Conservation (phyloP, 2,113 vertebrate genomes). For the Spea multiplicata region DNA sequence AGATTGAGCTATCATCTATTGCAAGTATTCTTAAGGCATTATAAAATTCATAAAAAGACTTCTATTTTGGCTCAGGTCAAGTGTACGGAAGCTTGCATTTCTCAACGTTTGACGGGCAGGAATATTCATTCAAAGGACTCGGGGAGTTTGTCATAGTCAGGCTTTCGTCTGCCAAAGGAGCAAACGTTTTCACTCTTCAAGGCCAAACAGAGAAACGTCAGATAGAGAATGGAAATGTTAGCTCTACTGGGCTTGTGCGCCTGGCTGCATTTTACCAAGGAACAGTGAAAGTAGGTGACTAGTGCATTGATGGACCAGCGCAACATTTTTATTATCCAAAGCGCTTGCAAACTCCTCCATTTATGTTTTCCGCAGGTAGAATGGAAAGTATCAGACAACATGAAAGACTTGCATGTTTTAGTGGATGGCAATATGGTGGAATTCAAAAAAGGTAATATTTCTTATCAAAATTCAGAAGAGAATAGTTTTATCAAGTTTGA, state of each 20-base stretch:
- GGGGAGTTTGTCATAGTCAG: slow-evolving; percentile 74
- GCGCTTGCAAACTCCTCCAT: background rate
- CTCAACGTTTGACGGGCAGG: slow-evolving; percentile 70
- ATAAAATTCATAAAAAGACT: too few species aligned
- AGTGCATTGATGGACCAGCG: background rate
- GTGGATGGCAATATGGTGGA: slow-evolving; percentile 63
- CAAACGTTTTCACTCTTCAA: slow-evolving; percentile 78
- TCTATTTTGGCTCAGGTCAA: slow-evolving; percentile 58
- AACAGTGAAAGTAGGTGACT: slow-evolving; percentile 68
- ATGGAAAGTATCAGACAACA: slow-evolving; percentile 61
- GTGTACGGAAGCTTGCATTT: slow-evolving; percentile 74
- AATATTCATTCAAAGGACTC: slow-evolving; percentile 72
- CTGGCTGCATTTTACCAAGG: slow-evolving; percentile 75
- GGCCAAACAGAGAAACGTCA: slow-evolving; percentile 62
- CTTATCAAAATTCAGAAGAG: background rate
- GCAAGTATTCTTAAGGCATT: too few species aligned
- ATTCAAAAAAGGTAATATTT: slow-evolving; percentile 61
- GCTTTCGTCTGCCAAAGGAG: slow-evolving; percentile 69
- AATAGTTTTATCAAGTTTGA: too few species aligned
- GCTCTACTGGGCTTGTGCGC: slow-evolving; percentile 64
- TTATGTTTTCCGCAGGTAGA: slow-evolving; percentile 63
- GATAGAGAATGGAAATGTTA: slow-evolving; percentile 49
- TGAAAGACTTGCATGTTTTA: slow-evolving; percentile 61
- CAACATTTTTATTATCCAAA: background rate
- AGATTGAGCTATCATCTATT: too few species aligned